A percentile compares a stretch with the other conserved stretches of the same genome.
These are phyloP conservation scores for Drosophila niveifrons DNA, from an alignment of 2,888 invertebrate genomes.

Conservation along the genomic window DNA sequence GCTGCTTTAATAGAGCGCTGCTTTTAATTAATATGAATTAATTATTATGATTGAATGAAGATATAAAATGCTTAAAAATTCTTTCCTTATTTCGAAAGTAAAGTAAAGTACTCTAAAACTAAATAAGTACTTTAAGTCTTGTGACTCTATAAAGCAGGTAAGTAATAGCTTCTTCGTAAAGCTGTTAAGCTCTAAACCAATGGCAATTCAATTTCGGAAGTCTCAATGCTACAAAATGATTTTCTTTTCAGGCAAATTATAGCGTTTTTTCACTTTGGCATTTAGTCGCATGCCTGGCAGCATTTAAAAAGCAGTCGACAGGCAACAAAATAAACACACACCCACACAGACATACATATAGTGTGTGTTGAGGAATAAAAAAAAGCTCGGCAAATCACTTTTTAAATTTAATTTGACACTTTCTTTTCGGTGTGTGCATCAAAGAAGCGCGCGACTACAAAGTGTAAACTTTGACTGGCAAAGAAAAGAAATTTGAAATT, in stretches of 20 bases:
- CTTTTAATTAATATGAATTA: constrained; percentile 2
- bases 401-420: constrained; percentile 80
- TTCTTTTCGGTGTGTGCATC: constrained; percentile 65
- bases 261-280: constrained; percentile 60
- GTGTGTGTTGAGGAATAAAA: constrained; percentile 5
- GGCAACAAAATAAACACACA: constrained; percentile 43
- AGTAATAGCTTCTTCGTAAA: constrained; percentile 10
- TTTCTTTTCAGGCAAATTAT: constrained; percentile 36
- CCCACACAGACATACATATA: constrained; percentile 12
- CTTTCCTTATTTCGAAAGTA: background rate
- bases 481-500: constrained; percentile 50
- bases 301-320: constrained; percentile 56
- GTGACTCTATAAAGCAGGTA: background rate
- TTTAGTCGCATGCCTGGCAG: constrained; percentile 62
- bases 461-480: constrained; percentile 64
- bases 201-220: constrained; percentile 41
- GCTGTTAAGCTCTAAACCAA: constrained; percentile 15
- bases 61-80: background rate
- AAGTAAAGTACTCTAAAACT: too few relatives aligned
- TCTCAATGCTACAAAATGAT: constrained; percentile 25
- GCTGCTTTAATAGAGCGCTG: constrained; percentile 50
- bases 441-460: constrained; percentile 72
- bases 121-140: background rate
- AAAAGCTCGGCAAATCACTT: constrained; percentile 74
- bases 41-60: background rate